Percentiles rank a stretch among this genome's conserved stretches.
Evolutionary conservation across 2,113 vertebrate species (phyloP).

Genomic region (Cebus imitator): DNA sequence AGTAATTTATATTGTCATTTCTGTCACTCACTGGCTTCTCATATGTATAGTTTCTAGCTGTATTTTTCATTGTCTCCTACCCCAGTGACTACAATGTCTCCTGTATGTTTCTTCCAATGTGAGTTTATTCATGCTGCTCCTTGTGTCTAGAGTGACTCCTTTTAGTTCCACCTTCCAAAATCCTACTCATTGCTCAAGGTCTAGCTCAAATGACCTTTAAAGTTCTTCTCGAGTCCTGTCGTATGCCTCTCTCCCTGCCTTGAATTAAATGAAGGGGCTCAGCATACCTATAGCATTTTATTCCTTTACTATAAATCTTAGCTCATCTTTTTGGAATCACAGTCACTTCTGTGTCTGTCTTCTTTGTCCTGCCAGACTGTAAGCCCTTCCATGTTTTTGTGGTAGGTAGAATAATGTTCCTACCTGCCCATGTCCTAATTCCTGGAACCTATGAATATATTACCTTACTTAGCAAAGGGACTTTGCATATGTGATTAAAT

Average conservation of each 20-base stretch:
- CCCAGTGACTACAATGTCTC: background rate
- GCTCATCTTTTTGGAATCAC: background rate
- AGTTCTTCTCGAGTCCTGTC: background rate
- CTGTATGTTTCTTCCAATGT: background rate
- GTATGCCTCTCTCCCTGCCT: background rate
- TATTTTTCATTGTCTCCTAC: background rate
- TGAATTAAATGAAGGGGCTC: background rate
- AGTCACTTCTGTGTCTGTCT: background rate
- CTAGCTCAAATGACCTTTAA: background rate
- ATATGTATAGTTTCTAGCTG: background rate
- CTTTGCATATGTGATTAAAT: background rate
- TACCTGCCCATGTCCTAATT: background rate
- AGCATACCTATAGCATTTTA: background rate
- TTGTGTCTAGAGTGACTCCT: background rate
- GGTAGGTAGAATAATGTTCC: background rate
- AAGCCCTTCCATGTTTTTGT: background rate
- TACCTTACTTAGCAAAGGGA: background rate
- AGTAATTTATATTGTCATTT: background rate
- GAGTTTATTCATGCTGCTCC: background rate
- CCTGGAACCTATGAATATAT: background rate
- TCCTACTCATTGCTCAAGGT: background rate
- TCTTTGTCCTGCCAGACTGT: background rate
- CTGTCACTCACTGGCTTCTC: background rate
- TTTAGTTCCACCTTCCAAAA: background rate
- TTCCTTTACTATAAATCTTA: background rate